phyloP scores from a whole-genome alignment of 37 sponge, comb jelly and placozoan genomes.

The Eunapius fragilis region DNA sequence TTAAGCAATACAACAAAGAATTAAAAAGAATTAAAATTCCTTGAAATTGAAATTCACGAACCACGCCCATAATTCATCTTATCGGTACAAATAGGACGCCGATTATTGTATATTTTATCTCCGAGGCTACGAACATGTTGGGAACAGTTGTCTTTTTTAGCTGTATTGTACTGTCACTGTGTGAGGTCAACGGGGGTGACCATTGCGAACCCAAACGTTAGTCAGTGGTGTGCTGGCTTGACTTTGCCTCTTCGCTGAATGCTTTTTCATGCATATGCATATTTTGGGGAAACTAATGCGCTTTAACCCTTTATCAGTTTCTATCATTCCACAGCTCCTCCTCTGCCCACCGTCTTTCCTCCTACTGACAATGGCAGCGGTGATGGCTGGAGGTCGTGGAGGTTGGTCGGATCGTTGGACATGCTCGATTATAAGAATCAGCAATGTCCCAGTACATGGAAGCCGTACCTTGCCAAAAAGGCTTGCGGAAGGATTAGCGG shows the following conservation, averaged over 20 bases:
- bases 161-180: background rate
- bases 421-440: background rate
- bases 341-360: background rate
- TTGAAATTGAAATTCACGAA: too few species aligned
- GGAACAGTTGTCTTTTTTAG: background rate
- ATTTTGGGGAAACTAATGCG: background rate
- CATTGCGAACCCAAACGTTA: background rate
- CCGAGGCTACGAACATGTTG: background rate
- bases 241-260: background rate
- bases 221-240: background rate
- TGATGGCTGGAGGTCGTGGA: too few species aligned
- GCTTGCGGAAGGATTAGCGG: too few species aligned
- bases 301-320: background rate
- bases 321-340: background rate
- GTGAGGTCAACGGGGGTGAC: background rate
- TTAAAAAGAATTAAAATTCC: too few species aligned
- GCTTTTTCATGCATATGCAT: background rate
- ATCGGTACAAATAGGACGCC: background rate
- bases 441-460: background rate
- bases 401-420: background rate
- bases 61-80: too few species aligned
- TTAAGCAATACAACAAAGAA: too few species aligned
- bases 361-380: background rate
- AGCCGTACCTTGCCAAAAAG: background rate
- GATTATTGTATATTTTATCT: background rate